Evolutionary conservation across 2,113 vertebrate genomes (phyloP).

Genomic region (Tragelaphus imberbis): DNA sequence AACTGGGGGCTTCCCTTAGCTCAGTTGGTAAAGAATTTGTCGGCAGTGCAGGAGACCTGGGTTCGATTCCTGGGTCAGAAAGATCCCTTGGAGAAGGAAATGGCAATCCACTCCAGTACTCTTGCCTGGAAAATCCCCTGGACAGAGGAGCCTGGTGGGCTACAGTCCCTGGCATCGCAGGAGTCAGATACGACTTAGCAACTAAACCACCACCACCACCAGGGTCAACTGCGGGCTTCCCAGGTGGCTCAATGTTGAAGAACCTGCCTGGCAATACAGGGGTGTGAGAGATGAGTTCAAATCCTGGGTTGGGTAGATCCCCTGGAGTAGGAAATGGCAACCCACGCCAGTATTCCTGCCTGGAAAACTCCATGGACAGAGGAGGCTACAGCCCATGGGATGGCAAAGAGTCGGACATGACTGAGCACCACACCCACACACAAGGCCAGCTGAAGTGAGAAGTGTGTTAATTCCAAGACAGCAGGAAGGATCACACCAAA

Average conservation of each 20-base stretch:
- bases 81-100: too few relatives aligned
- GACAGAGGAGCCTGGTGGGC: too few relatives aligned
- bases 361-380: not conserved
- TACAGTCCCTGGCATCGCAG: too few relatives aligned
- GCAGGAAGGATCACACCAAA: not conserved
- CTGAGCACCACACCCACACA: not conserved
- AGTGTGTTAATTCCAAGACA: not conserved
- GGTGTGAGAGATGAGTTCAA: not conserved
- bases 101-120: too few relatives aligned
- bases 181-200: too few relatives aligned
- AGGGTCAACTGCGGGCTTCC: not conserved
- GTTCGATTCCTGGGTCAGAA: too few relatives aligned
- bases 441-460: not conserved
- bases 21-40: too few relatives aligned
- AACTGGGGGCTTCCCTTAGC: not conserved
- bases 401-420: not conserved
- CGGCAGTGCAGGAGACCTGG: too few relatives aligned
- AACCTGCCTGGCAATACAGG: not conserved
- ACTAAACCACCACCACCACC: too few relatives aligned
- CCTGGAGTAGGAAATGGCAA: not conserved
- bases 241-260: not conserved
- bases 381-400: not conserved
- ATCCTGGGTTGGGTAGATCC: not conserved
- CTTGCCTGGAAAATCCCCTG: too few relatives aligned
- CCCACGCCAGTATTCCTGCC: not conserved